Conservation (phyloP, 2,888 invertebrate genomes). For the Ormyrus labotus region DNA sequence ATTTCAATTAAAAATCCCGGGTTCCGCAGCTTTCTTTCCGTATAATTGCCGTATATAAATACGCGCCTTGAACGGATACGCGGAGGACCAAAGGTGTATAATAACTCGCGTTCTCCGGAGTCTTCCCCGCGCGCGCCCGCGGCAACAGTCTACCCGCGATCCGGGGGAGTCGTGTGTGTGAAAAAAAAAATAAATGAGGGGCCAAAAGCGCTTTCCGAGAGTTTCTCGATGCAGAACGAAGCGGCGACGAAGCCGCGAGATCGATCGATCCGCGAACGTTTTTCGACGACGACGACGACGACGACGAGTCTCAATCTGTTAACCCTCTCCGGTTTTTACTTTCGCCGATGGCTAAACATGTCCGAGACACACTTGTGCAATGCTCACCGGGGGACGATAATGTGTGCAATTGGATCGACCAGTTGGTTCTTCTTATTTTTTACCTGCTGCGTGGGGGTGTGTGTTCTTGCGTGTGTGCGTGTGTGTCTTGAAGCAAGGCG, state of each 20-base stretch:
- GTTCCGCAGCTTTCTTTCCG: too few species aligned
- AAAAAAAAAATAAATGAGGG: constrained; percentile 20
- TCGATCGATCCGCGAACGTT: background rate
- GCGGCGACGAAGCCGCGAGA: background rate
- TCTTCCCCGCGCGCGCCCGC: constrained; percentile 47
- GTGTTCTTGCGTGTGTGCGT: background rate
- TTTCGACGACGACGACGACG: background rate
- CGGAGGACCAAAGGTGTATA: constrained; percentile 60
- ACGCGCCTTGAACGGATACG: constrained; percentile 52
- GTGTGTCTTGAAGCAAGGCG: constrained; percentile 3
- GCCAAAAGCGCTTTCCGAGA: constrained; percentile 53
- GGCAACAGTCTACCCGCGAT: background rate
- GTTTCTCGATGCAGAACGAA: background rate
- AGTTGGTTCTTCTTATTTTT: constrained; percentile 25
- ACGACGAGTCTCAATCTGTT: too few species aligned
- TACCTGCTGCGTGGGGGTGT: background rate
- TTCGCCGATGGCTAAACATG: constrained; percentile 1
- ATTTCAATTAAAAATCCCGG: too few species aligned
- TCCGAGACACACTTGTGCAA: background rate
- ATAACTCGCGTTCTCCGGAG: constrained; percentile 56
- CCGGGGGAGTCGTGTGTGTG: constrained; percentile 31
- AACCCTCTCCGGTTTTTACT: background rate
- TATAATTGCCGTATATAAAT: constrained; percentile 11
- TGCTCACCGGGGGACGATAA: constrained; percentile 8
- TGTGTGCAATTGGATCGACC: constrained; percentile 40